Percentiles rank a stretch among this genome's conserved stretches.
Conservation (phyloP, 2,797 vertebrate species). For the Podarcis lilfordi region DNA sequence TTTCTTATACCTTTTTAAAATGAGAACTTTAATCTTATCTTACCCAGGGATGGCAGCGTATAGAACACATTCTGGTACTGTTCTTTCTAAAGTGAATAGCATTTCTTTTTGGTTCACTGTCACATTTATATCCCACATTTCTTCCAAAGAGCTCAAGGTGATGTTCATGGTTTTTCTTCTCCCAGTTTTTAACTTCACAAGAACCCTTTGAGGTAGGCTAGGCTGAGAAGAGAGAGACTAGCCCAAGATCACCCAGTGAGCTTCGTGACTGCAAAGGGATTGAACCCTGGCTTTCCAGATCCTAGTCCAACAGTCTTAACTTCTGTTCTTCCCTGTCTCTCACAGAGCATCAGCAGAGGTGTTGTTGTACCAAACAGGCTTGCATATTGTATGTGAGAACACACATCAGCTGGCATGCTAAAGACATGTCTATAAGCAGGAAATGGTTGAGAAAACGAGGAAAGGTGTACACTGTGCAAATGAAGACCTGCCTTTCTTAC, state of each 20-base stretch:
- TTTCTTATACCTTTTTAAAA: not conserved
- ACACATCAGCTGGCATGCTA: not conserved
- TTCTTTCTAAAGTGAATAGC: not conserved
- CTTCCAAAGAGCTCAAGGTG: too few species aligned
- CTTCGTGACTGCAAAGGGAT: too few species aligned
- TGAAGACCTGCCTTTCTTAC: slow-evolving; percentile 40
- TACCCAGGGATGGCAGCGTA: not conserved
- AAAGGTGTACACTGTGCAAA: slow-evolving; percentile 32
- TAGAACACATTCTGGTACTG: slow-evolving; percentile 41
- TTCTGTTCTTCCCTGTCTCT: too few species aligned
- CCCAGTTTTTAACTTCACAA: too few species aligned
- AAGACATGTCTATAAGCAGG: not conserved
- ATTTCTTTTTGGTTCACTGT: too few species aligned
- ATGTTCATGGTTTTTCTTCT: too few species aligned
- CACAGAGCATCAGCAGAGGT: not conserved
- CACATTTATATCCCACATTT: too few species aligned
- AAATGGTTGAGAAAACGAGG: not conserved
- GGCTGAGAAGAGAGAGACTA: too few species aligned
- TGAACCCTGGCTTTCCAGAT: too few species aligned
- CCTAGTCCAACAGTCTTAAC: too few species aligned
- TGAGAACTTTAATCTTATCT: not conserved
- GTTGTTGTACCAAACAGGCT: not conserved
- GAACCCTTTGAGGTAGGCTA: too few species aligned
- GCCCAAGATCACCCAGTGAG: too few species aligned
- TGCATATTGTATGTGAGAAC: slow-evolving; percentile 13